Evolutionary conservation across 2,113 vertebrate genomes (phyloP), one percentile per base, ranked within the genome.

Genomic region (Nibea albiflora): DNA sequence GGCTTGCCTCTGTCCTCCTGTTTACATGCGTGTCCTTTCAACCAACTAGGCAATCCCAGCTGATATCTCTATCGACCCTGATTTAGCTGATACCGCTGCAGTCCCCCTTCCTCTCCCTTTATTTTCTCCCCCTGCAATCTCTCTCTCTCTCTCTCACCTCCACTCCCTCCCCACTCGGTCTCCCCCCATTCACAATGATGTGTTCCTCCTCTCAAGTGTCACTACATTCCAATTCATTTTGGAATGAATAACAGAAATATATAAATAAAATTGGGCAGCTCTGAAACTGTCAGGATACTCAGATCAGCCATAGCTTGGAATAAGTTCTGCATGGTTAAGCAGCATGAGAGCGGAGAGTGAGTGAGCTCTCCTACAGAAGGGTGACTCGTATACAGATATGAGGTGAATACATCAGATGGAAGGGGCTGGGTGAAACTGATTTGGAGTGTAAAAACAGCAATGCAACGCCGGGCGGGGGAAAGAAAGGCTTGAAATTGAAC

Each of bases 1-100:
- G 89, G 92, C 89, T 92, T 57, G 89, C 86, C 92, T 89, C 92
- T 88, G 89, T 89, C 90, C 86, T 85, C 90, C 87, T 89, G 93
- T 93, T 94, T 93, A 90, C 90, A 88, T 81, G 88, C 88, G 89
- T 93, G 89, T 93, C 94, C 91, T 93, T 93, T 94, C 95, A 92
- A 89, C 88, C 85, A 66, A 87, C 88, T 57, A 89, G 92, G 90
- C 94, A 93, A 94, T 95, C 94, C 93, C 90, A 90, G 88, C 92
- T 93, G 94, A 95, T 95, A 95, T 95, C 94, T 95, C 93, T 93
- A 95, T 96, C 94, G 89, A 90, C 85, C 72, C 74, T 86, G 94
- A 95, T 95, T 94, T 92, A 93, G 94, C 92, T 92, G 93, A 95
- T 95, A 91, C 81, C 76, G 66, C 85, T 80, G 78, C 89, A 89